These are phyloP conservation scores for Leuciscus idus DNA, from an alignment of 2,113 vertebrate genomes.

Conservation along the genomic window DNA sequence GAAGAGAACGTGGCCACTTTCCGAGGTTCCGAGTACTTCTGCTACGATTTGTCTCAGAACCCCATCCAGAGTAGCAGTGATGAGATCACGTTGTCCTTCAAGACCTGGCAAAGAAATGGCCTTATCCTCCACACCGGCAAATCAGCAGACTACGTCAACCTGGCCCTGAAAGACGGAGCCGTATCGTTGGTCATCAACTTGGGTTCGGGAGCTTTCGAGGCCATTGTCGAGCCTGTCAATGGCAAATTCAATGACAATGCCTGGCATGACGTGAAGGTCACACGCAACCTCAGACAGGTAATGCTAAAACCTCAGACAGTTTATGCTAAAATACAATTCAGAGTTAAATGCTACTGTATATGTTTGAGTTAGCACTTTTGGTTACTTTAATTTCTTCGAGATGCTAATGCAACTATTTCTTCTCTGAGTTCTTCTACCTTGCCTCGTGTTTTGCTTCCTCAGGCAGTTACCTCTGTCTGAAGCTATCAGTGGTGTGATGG, in stretches of 20 bases:
- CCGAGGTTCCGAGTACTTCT: slow-evolving; percentile 96
- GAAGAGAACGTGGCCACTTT: slow-evolving; percentile 98
- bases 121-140: slow-evolving; percentile 98
- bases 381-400: slow-evolving; percentile 36
- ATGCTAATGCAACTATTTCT: slow-evolving; percentile 41
- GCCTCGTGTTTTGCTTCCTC: slow-evolving; percentile 48
- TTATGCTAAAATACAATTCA: neutral
- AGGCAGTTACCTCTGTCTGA: slow-evolving; percentile 55
- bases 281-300: slow-evolving; percentile 98
- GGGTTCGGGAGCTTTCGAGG: slow-evolving; percentile 97
- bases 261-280: slow-evolving; percentile 99
- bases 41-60: slow-evolving; percentile 97
- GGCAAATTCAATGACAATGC: slow-evolving; percentile 98
- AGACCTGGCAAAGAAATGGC: slow-evolving; percentile 96
- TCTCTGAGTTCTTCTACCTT: slow-evolving; percentile 27
- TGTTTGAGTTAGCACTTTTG: slow-evolving; percentile 8
- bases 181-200: slow-evolving; percentile 98
- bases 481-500: slow-evolving; percentile 55
- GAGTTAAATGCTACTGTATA: neutral
- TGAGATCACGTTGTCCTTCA: slow-evolving; percentile 97
- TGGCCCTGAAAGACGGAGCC: slow-evolving; percentile 94
- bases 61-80: slow-evolving; percentile 99
- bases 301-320: slow-evolving; percentile 63
- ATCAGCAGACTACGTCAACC: slow-evolving; percentile 98
- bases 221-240: slow-evolving; percentile 96